A percentile compares a stretch with the other conserved stretches of the same genome.
phyloP scores from a whole-genome alignment of 2,888 invertebrate genomes.

The Sialis lutaria region DNA sequence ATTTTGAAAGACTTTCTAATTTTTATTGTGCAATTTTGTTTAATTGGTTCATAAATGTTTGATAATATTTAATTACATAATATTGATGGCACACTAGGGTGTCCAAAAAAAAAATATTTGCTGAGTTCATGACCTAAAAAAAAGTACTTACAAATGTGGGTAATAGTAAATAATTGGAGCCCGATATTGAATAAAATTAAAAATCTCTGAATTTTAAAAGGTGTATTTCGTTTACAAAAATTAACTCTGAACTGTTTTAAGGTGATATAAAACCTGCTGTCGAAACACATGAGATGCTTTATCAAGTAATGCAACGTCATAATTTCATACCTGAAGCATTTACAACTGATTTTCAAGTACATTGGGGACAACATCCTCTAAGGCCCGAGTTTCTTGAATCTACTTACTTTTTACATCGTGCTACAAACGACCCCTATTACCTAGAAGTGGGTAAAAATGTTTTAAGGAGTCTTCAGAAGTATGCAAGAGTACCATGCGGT shows the following conservation, averaged over 20 bases:
- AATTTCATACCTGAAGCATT: constrained; percentile 98
- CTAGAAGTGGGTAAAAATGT: constrained; percentile 81
- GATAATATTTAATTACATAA: neutral
- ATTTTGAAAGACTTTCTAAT: no score
- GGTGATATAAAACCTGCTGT: constrained; percentile 95
- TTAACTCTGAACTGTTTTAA: constrained; percentile 19
- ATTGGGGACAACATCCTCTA: constrained; percentile 96
- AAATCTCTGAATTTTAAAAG: no score
- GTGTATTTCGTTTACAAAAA: no score
- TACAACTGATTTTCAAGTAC: constrained; percentile 90
- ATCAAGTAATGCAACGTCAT: constrained; percentile 94
- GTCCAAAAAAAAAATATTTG: no score
- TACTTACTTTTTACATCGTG: constrained; percentile 90
- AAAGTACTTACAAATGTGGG: no score
- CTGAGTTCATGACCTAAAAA: no score
- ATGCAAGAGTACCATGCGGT: constrained; percentile 88
- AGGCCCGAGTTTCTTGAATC: constrained; percentile 96
- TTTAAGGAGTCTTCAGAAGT: constrained; percentile 72
- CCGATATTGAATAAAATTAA: no score
- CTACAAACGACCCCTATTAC: constrained; percentile 92
- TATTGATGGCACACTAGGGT: no score
- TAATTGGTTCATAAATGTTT: no score
- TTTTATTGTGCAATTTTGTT: no score
- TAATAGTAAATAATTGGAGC: no score
- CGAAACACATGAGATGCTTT: constrained; percentile 98